These are phyloP conservation scores for Melanotaenia maccullochi DNA, from an alignment of 2,797 vertebrate species.

Conservation along the genomic window DNA sequence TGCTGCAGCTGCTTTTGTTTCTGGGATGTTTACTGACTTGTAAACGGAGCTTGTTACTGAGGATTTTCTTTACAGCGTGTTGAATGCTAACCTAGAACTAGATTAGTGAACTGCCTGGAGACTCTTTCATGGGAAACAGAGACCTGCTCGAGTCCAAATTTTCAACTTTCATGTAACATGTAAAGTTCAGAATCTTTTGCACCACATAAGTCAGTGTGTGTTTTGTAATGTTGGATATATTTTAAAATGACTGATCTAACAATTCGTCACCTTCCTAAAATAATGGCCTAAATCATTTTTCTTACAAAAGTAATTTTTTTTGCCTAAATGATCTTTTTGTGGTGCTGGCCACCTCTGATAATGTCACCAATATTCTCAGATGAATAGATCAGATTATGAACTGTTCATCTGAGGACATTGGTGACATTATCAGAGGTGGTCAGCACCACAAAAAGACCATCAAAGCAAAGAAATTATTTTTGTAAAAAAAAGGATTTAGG, in stretches of 20 bases:
- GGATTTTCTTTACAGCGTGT: slow-evolving; percentile 1
- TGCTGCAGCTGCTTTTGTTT: background rate
- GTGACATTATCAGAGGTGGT: too few relatives aligned
- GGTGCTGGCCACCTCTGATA: too few relatives aligned
- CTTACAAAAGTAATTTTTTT: too few relatives aligned
- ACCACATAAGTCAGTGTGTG: background rate
- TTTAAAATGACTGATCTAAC: background rate
- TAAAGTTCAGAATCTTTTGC: background rate
- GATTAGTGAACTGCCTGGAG: background rate
- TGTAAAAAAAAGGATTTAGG: too few relatives aligned
- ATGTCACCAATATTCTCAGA: too few relatives aligned
- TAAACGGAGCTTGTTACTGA: background rate
- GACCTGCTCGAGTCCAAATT: background rate
- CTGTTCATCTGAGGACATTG: too few relatives aligned
- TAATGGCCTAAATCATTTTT: too few relatives aligned
- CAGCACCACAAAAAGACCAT: too few relatives aligned
- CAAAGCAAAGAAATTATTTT: too few relatives aligned
- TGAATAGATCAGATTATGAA: too few relatives aligned
- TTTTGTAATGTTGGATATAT: background rate
- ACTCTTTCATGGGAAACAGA: background rate
- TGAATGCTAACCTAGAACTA: background rate
- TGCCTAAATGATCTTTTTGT: too few relatives aligned
- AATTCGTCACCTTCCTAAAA: too few relatives aligned
- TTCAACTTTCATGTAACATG: background rate
- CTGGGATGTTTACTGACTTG: background rate